These are phyloP conservation scores for Arvicola amphibius DNA, from an alignment of 2,797 vertebrate species.

Conservation along the genomic window DNA sequence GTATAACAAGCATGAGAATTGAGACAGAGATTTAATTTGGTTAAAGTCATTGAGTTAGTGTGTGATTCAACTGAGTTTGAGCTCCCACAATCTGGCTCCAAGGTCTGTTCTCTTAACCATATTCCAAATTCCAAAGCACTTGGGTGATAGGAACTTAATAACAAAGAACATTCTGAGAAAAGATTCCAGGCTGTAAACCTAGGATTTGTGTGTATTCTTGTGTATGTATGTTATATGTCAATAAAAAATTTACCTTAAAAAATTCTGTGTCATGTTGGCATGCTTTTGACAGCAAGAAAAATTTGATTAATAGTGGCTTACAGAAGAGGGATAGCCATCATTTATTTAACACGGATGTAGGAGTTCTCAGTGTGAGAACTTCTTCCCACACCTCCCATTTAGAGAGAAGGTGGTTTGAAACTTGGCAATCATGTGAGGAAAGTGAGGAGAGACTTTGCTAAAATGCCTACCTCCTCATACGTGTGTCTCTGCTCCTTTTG, in stretches of 20 bases:
- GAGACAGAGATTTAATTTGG: neutral
- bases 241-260: neutral
- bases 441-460: neutral
- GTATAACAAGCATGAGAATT: neutral
- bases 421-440: neutral
- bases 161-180: conserved; percentile 2
- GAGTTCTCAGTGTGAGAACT: neutral
- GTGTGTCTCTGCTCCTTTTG: neutral
- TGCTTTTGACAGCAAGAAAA: conserved; percentile 9
- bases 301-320: neutral
- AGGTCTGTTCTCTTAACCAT: neutral
- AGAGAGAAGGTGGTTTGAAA: neutral
- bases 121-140: neutral
- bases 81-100: neutral
- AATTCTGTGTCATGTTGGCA: neutral
- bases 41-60: neutral
- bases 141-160: neutral
- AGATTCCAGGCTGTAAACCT: conserved; percentile 13
- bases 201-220: neutral
- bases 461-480: neutral
- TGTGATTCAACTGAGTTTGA: neutral
- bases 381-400: neutral
- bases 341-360: neutral
- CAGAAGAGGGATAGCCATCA: neutral
- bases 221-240: conserved; percentile 25